Conservation (phyloP, 2,113 vertebrate species). For the Brachyistius frenatus region DNA sequence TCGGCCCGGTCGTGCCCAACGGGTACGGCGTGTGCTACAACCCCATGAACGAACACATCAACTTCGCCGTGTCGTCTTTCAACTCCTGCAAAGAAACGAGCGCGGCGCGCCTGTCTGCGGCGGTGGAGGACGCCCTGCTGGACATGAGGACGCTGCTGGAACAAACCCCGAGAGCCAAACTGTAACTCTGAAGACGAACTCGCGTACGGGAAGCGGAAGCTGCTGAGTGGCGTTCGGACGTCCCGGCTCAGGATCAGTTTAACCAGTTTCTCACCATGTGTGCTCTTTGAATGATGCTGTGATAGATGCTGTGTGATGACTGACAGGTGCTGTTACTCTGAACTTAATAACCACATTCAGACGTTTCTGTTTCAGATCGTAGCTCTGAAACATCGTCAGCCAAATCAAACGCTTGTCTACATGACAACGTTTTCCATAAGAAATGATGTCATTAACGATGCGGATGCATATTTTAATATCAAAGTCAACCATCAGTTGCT, state of each 20-base stretch:
- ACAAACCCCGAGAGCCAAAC: slow-evolving; percentile 88
- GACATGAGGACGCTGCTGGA: slow-evolving; percentile 91
- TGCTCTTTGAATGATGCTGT: slow-evolving; percentile 20
- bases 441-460: too few species aligned
- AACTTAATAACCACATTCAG: too few species aligned
- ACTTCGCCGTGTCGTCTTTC: slow-evolving; percentile 93
- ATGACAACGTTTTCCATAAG: too few species aligned
- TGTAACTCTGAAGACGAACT: slow-evolving; percentile 75
- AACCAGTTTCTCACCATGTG: not conserved
- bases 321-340: too few species aligned
- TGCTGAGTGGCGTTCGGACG: not conserved
- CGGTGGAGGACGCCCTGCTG: slow-evolving; percentile 87
- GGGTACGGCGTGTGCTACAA: slow-evolving; percentile 99
- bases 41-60: slow-evolving; percentile 93
- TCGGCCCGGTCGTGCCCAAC: slow-evolving; percentile 92
- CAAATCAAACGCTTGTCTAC: too few species aligned
- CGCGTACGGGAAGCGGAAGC: not conserved
- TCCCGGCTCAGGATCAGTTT: not conserved
- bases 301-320: too few species aligned
- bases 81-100: slow-evolving; percentile 92
- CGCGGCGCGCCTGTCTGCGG: slow-evolving; percentile 82
- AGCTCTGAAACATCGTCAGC: too few species aligned
- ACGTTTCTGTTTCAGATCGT: too few species aligned
- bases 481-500: too few species aligned
- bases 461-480: too few species aligned